These are phyloP conservation scores for Drosophila persimilis DNA, from an alignment of 1,140 invertebrate species.

Conservation along the genomic window DNA sequence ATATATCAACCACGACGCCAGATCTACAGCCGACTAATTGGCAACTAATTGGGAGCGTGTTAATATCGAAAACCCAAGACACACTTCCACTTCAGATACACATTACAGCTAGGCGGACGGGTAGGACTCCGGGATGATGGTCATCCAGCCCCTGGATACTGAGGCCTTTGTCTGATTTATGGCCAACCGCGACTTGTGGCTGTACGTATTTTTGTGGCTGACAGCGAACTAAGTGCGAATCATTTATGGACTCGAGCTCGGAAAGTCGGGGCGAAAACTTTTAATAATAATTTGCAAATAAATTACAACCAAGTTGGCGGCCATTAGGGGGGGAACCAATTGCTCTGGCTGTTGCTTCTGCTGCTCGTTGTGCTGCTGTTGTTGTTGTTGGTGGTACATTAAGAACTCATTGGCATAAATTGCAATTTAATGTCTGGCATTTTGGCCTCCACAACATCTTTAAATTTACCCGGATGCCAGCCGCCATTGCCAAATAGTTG, in stretches of 20 bases:
- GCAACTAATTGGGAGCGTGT: conserved; percentile 65
- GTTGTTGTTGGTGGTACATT: conserved; percentile 52
- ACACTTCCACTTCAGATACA: no score
- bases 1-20: conserved; percentile 25
- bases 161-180: conserved; percentile 64
- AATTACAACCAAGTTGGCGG: conserved; percentile 73
- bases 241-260: conserved; percentile 61
- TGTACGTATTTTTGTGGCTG: conserved; percentile 63
- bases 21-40: conserved; percentile 53
- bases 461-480: conserved; percentile 51
- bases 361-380: conserved; percentile 24
- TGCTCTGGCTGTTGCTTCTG: conserved; percentile 27
- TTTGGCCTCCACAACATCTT: conserved; percentile 52
- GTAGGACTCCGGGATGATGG: conserved; percentile 8
- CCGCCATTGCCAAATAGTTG: conserved; percentile 75
- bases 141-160: neutral
- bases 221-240: conserved; percentile 81
- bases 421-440: conserved; percentile 78
- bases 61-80: conserved; percentile 35
- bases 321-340: conserved; percentile 60
- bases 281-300: conserved; percentile 83
- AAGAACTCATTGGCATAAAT: conserved; percentile 82
- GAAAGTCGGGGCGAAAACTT: conserved; percentile 59
- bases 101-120: neutral
- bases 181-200: conserved; percentile 43